These are phyloP conservation scores for Dendroctonus valens DNA, from an alignment of 1,140 invertebrate species.

Conservation along the genomic window DNA sequence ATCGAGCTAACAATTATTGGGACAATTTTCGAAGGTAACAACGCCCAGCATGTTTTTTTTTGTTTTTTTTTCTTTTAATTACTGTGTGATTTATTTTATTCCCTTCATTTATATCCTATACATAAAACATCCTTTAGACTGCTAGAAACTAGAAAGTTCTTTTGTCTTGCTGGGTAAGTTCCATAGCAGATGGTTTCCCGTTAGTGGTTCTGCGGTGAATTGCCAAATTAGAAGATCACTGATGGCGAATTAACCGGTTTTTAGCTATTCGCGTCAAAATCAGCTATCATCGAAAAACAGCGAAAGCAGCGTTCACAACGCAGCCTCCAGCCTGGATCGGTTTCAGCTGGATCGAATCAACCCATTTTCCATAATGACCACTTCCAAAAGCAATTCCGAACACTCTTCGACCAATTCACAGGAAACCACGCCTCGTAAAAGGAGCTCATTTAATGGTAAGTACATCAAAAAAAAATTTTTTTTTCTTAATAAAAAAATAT, in stretches of 20 bases:
- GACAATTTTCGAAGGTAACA: constrained; percentile 85
- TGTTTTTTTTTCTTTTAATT: constrained; percentile 3
- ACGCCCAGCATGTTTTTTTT: constrained; percentile 1
- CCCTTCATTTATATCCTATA: neutral
- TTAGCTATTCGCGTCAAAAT: constrained; percentile 82
- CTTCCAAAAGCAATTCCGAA: constrained; percentile 47
- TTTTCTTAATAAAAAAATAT: too few relatives aligned
- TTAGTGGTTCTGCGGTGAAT: too few relatives aligned
- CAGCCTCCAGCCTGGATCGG: constrained; percentile 31
- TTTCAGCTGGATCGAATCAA: constrained; percentile 37
- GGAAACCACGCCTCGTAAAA: constrained; percentile 40
- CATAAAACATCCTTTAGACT: neutral
- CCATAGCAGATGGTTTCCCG: too few relatives aligned
- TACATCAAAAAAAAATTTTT: too few relatives aligned
- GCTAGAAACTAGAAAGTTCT: neutral
- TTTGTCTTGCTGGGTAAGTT: too few relatives aligned
- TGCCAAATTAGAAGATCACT: too few relatives aligned
- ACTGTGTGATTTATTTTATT: constrained; percentile 15
- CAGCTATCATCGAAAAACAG: constrained; percentile 73
- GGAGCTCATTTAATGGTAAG: constrained; percentile 16
- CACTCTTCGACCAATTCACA: constrained; percentile 39
- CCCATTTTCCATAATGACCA: constrained; percentile 41
- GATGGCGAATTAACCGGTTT: constrained; percentile 12
- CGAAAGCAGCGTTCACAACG: constrained; percentile 53
- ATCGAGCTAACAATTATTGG: constrained; percentile 87